Evolutionary conservation across 2,888 invertebrate genomes (phyloP), one percentile per base, ranked within the genome.

Genomic region (Barypeithes pellucidus): DNA sequence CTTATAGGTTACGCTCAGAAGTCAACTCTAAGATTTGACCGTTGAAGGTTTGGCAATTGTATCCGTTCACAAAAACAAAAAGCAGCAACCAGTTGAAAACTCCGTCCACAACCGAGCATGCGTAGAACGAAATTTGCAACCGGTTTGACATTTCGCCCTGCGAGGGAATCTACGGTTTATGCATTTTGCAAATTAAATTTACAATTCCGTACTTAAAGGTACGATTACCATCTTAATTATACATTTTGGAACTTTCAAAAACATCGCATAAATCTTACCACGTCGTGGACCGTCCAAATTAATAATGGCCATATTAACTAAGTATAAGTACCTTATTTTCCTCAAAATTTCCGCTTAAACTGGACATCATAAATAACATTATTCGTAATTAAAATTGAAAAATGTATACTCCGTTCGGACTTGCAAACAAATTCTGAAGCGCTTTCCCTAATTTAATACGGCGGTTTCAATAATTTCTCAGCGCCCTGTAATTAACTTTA

Each of bases 241-340:
- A 50, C n/a, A 45, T 61, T 61, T 68, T n/a, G 50, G 47, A 50
- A 68, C 68, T 68, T 60, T 68, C 68, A 68, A 68, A 68, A 60
- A 47, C 68, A 39, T 68, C 60, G 52, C 68, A 52, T 68, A 68
- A 68, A 68, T 68, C 63, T 68, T 68, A n/a, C 50, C 60, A 5
- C 50, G 50, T 43, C 18, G 14, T 41, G 43, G 63, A 29, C 62
- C 41, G 69, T 70, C 24, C 50, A 70, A 70, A 57, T 70, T 70
- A 70, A 70, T 70, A 70, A 70, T 52, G 54, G 57, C 54, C 9
- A 24, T 70, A 70, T 70, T 70, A 70, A 70, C 69, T 63, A 70
- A 70, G 69, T 70, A 63, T 43, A 39, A 29, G 29, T 22, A 43
- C 43, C 50, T 52, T 62, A 63, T 57, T 70, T 70, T 62, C 59